A percentile compares a stretch with the other conserved stretches of the same genome.
Conservation (phyloP, 2,888 invertebrate genomes). For the Siphonodentalium dalli region DNA sequence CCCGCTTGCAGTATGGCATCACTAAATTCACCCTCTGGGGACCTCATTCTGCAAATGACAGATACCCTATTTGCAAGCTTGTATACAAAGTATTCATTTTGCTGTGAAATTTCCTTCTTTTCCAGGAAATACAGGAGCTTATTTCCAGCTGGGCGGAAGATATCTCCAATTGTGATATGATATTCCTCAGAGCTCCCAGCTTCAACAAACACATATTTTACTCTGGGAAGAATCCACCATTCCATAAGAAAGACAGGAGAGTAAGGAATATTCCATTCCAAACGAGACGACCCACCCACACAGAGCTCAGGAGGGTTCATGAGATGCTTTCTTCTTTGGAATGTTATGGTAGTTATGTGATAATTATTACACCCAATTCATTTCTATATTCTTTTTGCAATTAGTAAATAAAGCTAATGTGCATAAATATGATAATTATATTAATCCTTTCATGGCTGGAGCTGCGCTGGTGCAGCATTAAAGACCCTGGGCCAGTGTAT, state of each 20-base stretch:
- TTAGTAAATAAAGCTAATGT: neutral
- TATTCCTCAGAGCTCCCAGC: conserved; percentile 80
- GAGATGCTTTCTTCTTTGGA: conserved; percentile 70
- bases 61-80: too few relatives aligned
- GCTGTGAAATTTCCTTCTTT: too few relatives aligned
- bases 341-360: conserved; percentile 46
- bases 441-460: too few relatives aligned
- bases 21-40: too few relatives aligned
- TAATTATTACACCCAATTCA: neutral
- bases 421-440: neutral
- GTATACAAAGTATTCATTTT: too few relatives aligned
- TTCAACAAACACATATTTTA: conserved; percentile 77
- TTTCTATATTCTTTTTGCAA: neutral
- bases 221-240: conserved; percentile 75
- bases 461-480: too few relatives aligned
- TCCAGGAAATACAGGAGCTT: conserved; percentile 79
- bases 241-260: conserved; percentile 64
- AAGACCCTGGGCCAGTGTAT: too few relatives aligned
- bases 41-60: too few relatives aligned
- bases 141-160: conserved; percentile 75
- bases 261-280: conserved; percentile 76
- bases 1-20: too few relatives aligned
- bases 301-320: conserved; percentile 80
- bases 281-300: conserved; percentile 81
- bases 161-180: conserved; percentile 74